These are phyloP conservation scores for Chydorus sphaericus DNA, from an alignment of 2,888 invertebrate genomes.

Conservation along the genomic window DNA sequence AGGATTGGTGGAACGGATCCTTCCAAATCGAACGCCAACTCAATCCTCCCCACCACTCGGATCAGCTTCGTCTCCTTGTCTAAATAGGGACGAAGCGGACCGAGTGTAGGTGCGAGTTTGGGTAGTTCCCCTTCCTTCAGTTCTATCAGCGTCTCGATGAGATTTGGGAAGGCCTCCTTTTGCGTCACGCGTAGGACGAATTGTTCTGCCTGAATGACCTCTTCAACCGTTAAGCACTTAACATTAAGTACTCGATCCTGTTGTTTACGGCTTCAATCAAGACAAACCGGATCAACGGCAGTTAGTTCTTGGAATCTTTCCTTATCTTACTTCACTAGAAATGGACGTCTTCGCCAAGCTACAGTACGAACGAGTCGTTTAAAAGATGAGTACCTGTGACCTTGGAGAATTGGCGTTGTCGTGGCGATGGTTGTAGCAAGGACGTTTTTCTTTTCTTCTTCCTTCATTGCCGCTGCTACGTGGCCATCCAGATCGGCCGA, in stretches of 20 bases:
- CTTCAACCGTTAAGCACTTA: neutral
- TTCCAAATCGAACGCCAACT: neutral
- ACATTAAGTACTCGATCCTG: no score
- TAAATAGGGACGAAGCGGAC: neutral
- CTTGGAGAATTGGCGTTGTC: no score
- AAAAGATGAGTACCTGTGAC: no score
- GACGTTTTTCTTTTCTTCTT: no score
- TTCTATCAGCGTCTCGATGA: neutral
- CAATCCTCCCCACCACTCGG: neutral
- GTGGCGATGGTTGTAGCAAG: no score
- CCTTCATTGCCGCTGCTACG: neutral
- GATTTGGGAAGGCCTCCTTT: neutral
- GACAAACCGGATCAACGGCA: no score
- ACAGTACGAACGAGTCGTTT: no score
- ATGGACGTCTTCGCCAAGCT: no score
- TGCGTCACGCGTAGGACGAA: neutral
- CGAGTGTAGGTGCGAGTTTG: neutral
- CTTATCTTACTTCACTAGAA: no score
- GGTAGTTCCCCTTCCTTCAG: neutral
- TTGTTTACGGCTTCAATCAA: no score
- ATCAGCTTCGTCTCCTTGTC: neutral
- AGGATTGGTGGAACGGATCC: neutral
- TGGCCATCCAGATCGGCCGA: neutral
- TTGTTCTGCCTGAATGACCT: neutral
- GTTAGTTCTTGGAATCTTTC: no score